Percentiles rank a stretch among this genome's conserved stretches.
These are phyloP conservation scores for Carcina quercana DNA, from an alignment of 2,888 invertebrate genomes.

Conservation along the genomic window DNA sequence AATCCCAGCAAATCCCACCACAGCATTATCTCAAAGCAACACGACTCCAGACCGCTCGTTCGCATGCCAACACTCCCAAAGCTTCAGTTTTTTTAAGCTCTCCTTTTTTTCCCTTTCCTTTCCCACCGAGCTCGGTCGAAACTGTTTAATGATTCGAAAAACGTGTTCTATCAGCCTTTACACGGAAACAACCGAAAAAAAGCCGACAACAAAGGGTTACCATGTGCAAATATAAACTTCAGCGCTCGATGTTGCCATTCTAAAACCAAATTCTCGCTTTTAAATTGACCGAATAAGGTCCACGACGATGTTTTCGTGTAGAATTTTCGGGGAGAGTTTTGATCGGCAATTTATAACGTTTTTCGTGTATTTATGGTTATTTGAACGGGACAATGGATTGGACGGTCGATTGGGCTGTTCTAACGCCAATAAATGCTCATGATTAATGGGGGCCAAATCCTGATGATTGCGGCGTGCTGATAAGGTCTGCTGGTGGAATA, in stretches of 20 bases:
- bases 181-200: constrained; percentile 72
- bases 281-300: constrained; percentile 20
- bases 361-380: constrained; percentile 72
- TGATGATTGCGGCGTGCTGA: constrained; percentile 3
- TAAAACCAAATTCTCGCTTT: constrained; percentile 28
- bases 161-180: constrained; percentile 74
- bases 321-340: constrained; percentile 60
- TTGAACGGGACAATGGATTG: constrained; percentile 61
- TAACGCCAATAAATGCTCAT: constrained; percentile 61
- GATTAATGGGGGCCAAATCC: no score
- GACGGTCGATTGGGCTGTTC: constrained; percentile 57
- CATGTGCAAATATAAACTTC: constrained; percentile 67
- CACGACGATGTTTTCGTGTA: constrained; percentile 26
- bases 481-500: constrained; percentile 3
- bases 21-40: no score
- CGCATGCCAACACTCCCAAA: no score
- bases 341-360: constrained; percentile 75
- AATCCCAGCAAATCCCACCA: no score
- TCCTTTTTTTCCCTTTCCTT: constrained; percentile 53
- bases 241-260: constrained; percentile 26
- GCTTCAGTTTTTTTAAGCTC: no score
- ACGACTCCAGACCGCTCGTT: no score
- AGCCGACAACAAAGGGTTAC: constrained; percentile 67
- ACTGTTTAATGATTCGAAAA: constrained; percentile 75
- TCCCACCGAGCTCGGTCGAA: constrained; percentile 58